Percentiles rank a stretch among this genome's conserved stretches.
Conservation (phyloP, 2,113 vertebrate species). For the Tichodroma muraria region DNA sequence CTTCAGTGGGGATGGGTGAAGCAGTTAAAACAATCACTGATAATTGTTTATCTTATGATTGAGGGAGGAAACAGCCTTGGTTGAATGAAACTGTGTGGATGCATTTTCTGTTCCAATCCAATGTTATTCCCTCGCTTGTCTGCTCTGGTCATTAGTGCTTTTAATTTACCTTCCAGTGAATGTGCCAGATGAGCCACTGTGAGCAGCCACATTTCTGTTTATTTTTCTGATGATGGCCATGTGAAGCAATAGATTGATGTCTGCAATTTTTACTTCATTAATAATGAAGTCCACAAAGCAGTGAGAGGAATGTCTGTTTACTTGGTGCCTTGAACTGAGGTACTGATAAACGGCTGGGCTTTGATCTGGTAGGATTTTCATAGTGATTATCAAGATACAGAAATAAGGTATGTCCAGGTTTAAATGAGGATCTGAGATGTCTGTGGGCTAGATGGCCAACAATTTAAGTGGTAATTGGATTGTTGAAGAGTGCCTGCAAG, state of each 20-base stretch:
- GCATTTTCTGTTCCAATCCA: not conserved
- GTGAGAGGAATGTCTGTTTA: not conserved
- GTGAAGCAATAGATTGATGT: constrained; percentile 1
- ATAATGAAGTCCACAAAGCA: not conserved
- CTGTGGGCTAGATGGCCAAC: not conserved
- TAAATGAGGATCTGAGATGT: not conserved
- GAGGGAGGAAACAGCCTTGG: not conserved
- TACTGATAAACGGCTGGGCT: not conserved
- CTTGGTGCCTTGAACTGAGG: not conserved
- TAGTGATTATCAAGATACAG: not conserved
- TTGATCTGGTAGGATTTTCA: not conserved
- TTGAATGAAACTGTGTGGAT: not conserved
- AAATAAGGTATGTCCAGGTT: not conserved
- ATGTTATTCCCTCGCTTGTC: not conserved
- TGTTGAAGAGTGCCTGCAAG: not conserved
- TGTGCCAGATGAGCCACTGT: not conserved
- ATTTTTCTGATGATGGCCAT: not conserved
- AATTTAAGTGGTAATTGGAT: not conserved
- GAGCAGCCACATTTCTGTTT: not conserved
- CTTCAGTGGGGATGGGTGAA: not conserved
- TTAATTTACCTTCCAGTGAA: not conserved
- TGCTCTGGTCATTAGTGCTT: not conserved
- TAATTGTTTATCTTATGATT: not conserved
- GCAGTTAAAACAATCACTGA: not conserved
- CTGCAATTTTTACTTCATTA: not conserved